Evolutionary conservation across 2,113 vertebrate genomes (phyloP).

Genomic region (Cynoglossus semilaevis): DNA sequence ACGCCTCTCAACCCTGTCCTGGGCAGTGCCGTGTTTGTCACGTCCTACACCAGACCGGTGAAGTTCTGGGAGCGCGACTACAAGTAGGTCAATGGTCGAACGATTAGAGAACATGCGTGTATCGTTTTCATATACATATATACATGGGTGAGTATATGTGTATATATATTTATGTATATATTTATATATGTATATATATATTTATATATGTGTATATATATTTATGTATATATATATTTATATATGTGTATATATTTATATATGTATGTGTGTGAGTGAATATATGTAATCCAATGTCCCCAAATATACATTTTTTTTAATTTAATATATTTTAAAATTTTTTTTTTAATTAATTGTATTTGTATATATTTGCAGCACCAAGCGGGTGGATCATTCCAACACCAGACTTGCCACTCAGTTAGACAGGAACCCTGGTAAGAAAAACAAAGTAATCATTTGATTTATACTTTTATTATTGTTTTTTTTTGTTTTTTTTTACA

Average conservation of each 20-base stretch:
- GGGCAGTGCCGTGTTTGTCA: constrained; percentile 89
- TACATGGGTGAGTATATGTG: too few species aligned
- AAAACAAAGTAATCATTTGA: not conserved
- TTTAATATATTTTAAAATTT: too few species aligned
- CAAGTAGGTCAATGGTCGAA: constrained; percentile 75
- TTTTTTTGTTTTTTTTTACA: not conserved
- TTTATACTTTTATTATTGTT: not conserved
- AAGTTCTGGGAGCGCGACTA: constrained; percentile 93
- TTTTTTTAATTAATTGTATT: not conserved
- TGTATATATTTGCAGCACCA: constrained; percentile 77
- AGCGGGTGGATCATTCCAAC: constrained; percentile 89
- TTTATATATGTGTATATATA: too few species aligned
- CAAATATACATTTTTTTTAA: too few species aligned
- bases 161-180: too few species aligned
- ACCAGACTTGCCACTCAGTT: constrained; percentile 88
- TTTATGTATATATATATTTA: too few species aligned
- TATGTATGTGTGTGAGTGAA: too few species aligned
- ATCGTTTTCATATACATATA: too few species aligned
- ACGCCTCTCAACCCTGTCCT: constrained; percentile 88
- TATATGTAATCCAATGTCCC: too few species aligned
- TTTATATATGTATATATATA: too few species aligned
- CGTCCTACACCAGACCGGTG: constrained; percentile 87
- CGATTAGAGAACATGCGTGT: too few species aligned
- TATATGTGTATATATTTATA: too few species aligned
- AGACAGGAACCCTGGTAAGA: constrained; percentile 85